Evolutionary conservation across 2,888 invertebrate species (phyloP).

Genomic region (Ditula angustiorana): DNA sequence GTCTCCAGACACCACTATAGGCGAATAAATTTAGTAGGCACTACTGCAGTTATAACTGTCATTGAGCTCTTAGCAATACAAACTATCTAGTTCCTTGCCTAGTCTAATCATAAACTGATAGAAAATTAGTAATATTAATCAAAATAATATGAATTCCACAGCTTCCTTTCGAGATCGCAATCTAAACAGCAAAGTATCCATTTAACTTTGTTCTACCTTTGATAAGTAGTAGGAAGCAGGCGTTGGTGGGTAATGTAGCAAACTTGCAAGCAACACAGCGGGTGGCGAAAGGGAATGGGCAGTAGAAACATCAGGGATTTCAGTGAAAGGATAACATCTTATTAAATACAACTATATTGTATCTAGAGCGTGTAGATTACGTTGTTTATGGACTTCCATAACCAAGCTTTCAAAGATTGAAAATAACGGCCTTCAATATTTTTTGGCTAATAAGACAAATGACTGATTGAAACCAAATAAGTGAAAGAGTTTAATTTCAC

Average conservation of each 20-base stretch:
- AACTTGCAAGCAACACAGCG: constrained; percentile 45
- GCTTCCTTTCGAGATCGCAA: constrained; percentile 36
- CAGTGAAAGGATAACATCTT: constrained; percentile 19
- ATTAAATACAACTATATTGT: constrained; percentile 15
- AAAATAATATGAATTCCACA: constrained; percentile 39
- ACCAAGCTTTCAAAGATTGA: neutral
- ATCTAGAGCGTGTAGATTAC: neutral
- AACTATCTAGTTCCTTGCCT: constrained; percentile 29
- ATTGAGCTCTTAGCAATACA: constrained; percentile 23
- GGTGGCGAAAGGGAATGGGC: constrained; percentile 45
- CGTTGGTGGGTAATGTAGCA: constrained; percentile 44
- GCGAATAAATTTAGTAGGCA: constrained; percentile 31
- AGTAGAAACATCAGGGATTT: constrained; percentile 31
- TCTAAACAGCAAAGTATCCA: constrained; percentile 39
- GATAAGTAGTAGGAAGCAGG: constrained; percentile 40
- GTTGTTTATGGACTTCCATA: neutral
- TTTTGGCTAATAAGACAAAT: too few species aligned
- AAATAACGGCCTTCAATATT: neutral
- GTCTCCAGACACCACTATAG: constrained; percentile 20
- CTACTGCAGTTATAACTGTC: constrained; percentile 22
- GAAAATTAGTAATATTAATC: constrained; percentile 39
- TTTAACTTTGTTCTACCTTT: constrained; percentile 39
- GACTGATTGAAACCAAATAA: neutral
- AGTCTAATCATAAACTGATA: constrained; percentile 34
- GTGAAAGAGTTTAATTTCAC: neutral